Base-by-base conservation (phyloP, 2,797 vertebrate genomes). In the Hirundo rustica region DNA sequence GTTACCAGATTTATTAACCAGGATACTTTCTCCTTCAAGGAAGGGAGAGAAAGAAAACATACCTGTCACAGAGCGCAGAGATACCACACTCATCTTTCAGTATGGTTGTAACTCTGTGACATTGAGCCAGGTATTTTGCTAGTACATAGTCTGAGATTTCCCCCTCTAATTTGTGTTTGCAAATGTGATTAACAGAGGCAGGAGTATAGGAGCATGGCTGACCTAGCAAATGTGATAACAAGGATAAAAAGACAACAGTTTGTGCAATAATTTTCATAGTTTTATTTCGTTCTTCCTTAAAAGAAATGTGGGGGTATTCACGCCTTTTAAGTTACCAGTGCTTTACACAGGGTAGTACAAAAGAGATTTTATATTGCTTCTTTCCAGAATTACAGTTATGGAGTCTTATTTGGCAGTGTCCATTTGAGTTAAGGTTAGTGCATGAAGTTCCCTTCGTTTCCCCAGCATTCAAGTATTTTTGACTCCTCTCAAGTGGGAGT, bases 1-100 rank as follows among this genome's bases (percentile, higher is more conserved):
- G 0, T 62, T 85, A 83, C 61, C n/a, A 3, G 0, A 11, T 79
- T 85, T 90, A 68, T 82, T 94, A 89, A 92, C 21, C 40, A 34
- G 75, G 61, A 91, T 26, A 20, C 61, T 72, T 93, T 91, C 45
- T 78, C 85, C 65, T 78, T 96, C 48, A 74, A 23, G 36, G 50
- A 89, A 81, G 74, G 29, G 29, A 50, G 21, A 55, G 51, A 79
- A 65, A 66, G 75, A 85, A 88, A 95, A 80, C 1, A 5, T 61
- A 73, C 45, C 38, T 76, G 71, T 38, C 42, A 45, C 12, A 20
- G 16, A 36, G 50, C 4, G 8, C 38, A 62, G 65, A 85, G 65
- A 50, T 47, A 44, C 27, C 58, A 21, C 13, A 7, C 13, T 29
- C 8, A 10, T 48, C 80, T 85, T 67, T 47, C 26, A 20, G 22